Evolutionary conservation across 1,140 invertebrate genomes (phyloP).

Genomic region (Temnothorax curvispinosus): DNA sequence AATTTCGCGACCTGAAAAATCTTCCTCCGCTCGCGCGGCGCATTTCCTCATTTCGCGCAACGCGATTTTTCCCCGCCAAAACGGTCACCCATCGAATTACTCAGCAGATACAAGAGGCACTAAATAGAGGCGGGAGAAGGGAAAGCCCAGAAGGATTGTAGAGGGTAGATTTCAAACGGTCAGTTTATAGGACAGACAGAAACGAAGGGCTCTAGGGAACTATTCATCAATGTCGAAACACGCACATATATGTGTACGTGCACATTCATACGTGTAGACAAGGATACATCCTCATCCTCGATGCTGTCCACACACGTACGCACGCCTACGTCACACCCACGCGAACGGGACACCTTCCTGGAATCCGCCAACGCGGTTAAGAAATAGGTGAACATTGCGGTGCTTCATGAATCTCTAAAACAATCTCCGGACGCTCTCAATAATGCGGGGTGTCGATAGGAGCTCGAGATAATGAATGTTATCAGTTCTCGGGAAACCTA

Average conservation of each 20-base stretch:
- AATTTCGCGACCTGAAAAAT: neutral
- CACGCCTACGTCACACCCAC: slow-evolving; percentile 39
- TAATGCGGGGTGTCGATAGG: neutral
- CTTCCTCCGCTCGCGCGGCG: neutral
- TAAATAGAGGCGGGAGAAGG: slow-evolving; percentile 10
- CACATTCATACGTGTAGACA: neutral
- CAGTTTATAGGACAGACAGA: slow-evolving; percentile 64
- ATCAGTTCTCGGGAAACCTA: neutral
- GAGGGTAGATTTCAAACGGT: slow-evolving; percentile 63
- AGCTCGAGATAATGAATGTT: neutral
- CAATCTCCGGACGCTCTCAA: slow-evolving; percentile 41
- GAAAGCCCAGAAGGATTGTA: neutral
- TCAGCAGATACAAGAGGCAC: slow-evolving; percentile 17
- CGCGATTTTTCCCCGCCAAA: slow-evolving; percentile 17
- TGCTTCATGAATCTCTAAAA: slow-evolving; percentile 48
- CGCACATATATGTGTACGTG: neutral
- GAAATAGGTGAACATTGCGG: slow-evolving; percentile 48
- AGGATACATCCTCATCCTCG: slow-evolving; percentile 38
- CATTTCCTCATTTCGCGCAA: slow-evolving; percentile 9
- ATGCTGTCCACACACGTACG: neutral
- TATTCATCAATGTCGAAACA: slow-evolving; percentile 65
- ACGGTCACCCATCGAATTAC: slow-evolving; percentile 17
- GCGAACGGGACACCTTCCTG: slow-evolving; percentile 26
- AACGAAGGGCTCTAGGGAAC: slow-evolving; percentile 39
- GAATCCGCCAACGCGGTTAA: slow-evolving; percentile 34